Percentiles rank a stretch among this genome's conserved stretches.
These are phyloP conservation scores for Thymallus thymallus DNA, from an alignment of 2,113 vertebrate species.

Conservation along the genomic window DNA sequence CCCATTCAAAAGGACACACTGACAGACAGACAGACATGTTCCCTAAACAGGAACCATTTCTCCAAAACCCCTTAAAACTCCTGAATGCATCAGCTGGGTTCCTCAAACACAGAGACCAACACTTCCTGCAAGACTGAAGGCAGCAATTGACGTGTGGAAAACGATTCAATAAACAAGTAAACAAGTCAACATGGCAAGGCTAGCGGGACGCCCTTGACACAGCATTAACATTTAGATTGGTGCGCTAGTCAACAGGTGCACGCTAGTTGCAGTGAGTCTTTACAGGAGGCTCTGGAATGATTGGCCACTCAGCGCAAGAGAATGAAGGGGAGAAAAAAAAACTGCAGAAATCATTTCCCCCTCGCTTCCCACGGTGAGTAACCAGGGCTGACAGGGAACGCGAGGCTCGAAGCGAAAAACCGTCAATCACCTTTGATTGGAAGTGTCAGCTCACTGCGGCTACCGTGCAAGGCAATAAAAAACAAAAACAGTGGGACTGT, in stretches of 20 bases:
- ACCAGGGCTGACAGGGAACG: conserved; percentile 47
- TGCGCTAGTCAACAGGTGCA: conserved; percentile 59
- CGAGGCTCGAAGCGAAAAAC: conserved; percentile 34
- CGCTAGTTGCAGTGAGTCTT: conserved; percentile 32
- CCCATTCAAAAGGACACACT: neutral
- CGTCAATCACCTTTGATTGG: conserved; percentile 51
- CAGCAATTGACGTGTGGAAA: conserved; percentile 18
- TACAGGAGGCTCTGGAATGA: conserved; percentile 42
- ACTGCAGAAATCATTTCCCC: conserved; percentile 48
- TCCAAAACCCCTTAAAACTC: too few species aligned
- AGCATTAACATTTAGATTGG: conserved; percentile 72
- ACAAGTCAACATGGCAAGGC: conserved; percentile 17
- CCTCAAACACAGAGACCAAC: conserved; percentile 24
- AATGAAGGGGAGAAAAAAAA: neutral
- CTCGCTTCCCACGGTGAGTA: conserved; percentile 26
- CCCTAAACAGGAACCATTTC: too few species aligned
- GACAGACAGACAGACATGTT: neutral
- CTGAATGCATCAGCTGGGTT: conserved; percentile 17
- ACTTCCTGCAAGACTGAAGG: conserved; percentile 9
- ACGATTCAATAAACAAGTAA: conserved; percentile 27
- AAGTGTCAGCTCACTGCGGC: conserved; percentile 39
- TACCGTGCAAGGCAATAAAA: conserved; percentile 35
- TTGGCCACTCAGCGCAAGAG: too few species aligned
- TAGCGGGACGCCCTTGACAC: conserved; percentile 15
- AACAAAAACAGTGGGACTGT: conserved; percentile 30